Percentiles rank a stretch among this genome's conserved stretches.
Evolutionary conservation across 2,113 vertebrate species (phyloP).

Genomic region (Nothobranchius furzeri): DNA sequence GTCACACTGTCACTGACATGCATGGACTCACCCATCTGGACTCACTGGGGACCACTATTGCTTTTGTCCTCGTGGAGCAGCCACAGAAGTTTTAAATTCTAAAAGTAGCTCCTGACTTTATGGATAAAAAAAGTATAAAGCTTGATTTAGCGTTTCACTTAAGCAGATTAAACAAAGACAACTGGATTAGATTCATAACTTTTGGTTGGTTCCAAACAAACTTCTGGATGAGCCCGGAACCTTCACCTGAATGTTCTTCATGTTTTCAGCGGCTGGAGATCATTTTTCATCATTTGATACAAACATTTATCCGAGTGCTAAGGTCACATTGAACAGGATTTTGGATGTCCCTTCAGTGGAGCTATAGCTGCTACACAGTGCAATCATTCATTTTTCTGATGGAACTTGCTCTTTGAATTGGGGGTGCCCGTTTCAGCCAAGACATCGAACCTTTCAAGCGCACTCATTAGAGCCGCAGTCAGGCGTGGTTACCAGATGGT

Average conservation of each 20-base stretch:
- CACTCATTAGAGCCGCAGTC: conserved; percentile 50
- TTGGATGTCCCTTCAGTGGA: background rate
- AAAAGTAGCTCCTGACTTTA: background rate
- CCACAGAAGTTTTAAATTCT: background rate
- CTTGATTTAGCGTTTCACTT: background rate
- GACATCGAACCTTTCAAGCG: conserved; percentile 26
- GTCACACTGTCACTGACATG: no score
- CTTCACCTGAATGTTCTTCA: no score
- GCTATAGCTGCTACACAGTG: background rate
- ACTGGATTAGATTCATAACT: no score
- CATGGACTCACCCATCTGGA: no score
- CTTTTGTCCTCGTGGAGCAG: no score
- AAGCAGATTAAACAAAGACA: no score
- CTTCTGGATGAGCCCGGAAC: background rate
- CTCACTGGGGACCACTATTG: no score
- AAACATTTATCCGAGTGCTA: background rate
- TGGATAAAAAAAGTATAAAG: background rate
- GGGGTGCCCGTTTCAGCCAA: background rate
- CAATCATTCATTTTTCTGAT: conserved; percentile 14
- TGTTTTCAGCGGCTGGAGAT: no score
- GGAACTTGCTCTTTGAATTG: conserved; percentile 14
- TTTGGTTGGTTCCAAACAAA: no score
- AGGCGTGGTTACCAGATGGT: conserved; percentile 35
- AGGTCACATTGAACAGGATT: background rate
- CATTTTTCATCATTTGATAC: background rate